Conservation (phyloP, 2,797 vertebrate genomes). For the Manis pentadactyla region DNA sequence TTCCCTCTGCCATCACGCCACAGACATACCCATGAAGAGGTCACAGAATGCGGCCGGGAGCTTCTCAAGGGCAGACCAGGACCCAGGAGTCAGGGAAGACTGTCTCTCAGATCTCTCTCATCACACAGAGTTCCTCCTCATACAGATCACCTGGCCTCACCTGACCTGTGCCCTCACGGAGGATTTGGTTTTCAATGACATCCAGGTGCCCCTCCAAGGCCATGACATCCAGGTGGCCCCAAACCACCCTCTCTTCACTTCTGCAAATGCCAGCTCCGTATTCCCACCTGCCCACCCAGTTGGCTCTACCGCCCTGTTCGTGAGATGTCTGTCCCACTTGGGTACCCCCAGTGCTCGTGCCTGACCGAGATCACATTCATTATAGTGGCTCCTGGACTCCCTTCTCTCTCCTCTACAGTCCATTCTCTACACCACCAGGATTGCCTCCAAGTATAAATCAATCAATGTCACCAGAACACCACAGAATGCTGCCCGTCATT, state of each 20-base stretch:
- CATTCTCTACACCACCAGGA: neutral
- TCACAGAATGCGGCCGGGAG: neutral
- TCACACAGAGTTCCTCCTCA: too few relatives aligned
- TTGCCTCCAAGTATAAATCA: neutral
- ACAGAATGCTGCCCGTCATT: neutral
- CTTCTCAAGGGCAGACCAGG: neutral
- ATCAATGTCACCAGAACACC: neutral
- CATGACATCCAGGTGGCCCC: neutral
- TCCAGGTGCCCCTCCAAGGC: neutral
- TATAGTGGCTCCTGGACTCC: neutral
- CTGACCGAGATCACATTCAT: neutral
- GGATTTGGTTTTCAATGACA: neutral
- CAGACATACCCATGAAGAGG: neutral
- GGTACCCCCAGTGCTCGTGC: accelerated
- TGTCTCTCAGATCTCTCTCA: neutral
- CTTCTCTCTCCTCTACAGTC: accelerated
- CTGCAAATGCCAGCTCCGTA: neutral
- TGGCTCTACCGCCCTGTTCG: neutral
- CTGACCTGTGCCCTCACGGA: neutral
- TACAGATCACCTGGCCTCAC: neutral
- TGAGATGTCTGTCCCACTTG: neutral
- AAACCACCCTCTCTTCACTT: neutral
- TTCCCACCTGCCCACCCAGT: neutral
- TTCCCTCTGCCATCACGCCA: neutral
- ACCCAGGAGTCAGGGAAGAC: neutral